Base-by-base conservation (phyloP, 2,797 vertebrate genomes). In the Benthosema pterotum region DNA sequence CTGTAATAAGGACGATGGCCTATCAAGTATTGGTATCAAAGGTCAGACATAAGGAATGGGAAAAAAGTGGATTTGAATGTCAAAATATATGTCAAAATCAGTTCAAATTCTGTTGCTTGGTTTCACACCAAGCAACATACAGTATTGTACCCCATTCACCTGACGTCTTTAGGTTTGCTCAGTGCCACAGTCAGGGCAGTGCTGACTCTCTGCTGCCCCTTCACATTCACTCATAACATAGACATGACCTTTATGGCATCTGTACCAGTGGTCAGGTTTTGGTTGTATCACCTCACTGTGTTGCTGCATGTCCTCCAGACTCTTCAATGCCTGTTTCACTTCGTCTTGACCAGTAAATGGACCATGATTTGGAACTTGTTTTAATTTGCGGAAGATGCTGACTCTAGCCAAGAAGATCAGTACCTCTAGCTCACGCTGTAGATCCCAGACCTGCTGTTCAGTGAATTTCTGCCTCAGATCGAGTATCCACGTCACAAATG, bases 71-170 rank as follows among this genome's bases (percentile, higher is more conserved):
- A 60, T 52, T 78, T 25, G 79, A 14, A 80, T 0, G 8, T 69
- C 0, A 49, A 14, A 0, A 0, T 0, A 7, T 17, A 43, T 82
- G 60, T n/a, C n/a, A n/a, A n/a, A 89, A 90, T 32, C 8, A 7
- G 80, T 94, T 92, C 1, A 87, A 57, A 79, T 94, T 38, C 94
- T 93, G 8, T 8, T 8, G 32, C 80, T 95, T 95, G 71, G 83
- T 86, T 0, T 96, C 85, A 0, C 95, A 95, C 94, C 95, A 96
- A 63, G 95, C 95, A 0, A 94, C 8, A 5, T 94, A n/a, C n/a
- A n/a, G n/a, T n/a, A 81, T 53, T 61, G 84, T 1, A 95, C 93
- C 0, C 96, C 95, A n/a, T 97, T 95, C 96, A 96, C 95, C 96
- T 0, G 95, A 3, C 11, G 95, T 69, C 69, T 58, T 96, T 97